Conservation (phyloP, 2,888 invertebrate genomes). For the Xanthorhoe designata region DNA sequence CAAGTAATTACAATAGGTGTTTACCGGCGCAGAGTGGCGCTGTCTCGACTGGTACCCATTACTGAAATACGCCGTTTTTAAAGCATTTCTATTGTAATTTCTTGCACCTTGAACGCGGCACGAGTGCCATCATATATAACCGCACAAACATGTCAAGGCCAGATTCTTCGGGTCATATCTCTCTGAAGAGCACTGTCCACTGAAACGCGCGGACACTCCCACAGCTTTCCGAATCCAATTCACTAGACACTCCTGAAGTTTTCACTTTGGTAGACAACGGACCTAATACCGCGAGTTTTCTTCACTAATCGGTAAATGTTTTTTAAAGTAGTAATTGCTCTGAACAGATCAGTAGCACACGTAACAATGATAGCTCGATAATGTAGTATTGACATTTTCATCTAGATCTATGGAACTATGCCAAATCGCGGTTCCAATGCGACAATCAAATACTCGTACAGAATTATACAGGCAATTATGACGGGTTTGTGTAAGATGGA, state of each 20-base stretch:
- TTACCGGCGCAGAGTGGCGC: slow-evolving; percentile 29
- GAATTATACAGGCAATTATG: slow-evolving; percentile 72
- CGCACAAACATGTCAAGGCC: slow-evolving; percentile 68
- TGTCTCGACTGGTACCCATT: slow-evolving; percentile 21
- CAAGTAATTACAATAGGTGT: slow-evolving; percentile 29
- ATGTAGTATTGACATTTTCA: slow-evolving; percentile 82
- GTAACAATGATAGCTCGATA: slow-evolving; percentile 63
- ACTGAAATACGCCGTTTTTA: slow-evolving; percentile 26
- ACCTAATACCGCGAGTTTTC: slow-evolving; percentile 1
- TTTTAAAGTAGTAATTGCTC: slow-evolving; percentile 9
- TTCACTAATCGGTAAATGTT: not conserved
- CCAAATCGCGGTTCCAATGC: slow-evolving; percentile 68
- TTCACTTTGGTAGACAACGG: slow-evolving; percentile 2
- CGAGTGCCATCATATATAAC: slow-evolving; percentile 61
- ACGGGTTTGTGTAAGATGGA: slow-evolving; percentile 58
- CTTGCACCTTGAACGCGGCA: slow-evolving; percentile 57
- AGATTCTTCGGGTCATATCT: slow-evolving; percentile 47
- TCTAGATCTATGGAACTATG: slow-evolving; percentile 61
- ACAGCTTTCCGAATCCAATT: not conserved
- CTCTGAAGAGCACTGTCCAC: slow-evolving; percentile 36
- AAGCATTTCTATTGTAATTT: slow-evolving; percentile 41
- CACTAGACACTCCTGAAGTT: slow-evolving; percentile 1
- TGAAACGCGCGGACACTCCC: slow-evolving; percentile 1
- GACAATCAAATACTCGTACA: slow-evolving; percentile 73
- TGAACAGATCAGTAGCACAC: slow-evolving; percentile 52